A percentile compares a stretch with the other conserved stretches of the same genome.
Evolutionary conservation across 1,140 invertebrate genomes (phyloP).

Genomic region (Triops cancriformis): DNA sequence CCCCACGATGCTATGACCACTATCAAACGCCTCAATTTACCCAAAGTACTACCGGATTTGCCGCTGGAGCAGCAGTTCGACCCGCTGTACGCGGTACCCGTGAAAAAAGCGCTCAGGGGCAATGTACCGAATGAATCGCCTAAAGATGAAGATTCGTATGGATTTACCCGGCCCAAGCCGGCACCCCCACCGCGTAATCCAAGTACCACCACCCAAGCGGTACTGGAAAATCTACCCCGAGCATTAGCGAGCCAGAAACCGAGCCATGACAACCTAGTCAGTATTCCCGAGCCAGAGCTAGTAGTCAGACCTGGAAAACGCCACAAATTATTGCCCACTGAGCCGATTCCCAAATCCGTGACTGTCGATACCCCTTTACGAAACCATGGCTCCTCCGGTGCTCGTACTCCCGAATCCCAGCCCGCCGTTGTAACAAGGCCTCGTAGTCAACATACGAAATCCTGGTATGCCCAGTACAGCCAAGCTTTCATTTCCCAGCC

Average conservation of each 20-base stretch:
- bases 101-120: not conserved
- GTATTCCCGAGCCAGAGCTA: constrained; percentile 21
- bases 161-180: not conserved
- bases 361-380: not conserved
- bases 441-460: constrained; percentile 20
- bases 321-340: constrained; percentile 19
- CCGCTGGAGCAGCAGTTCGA: constrained; percentile 38
- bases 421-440: not conserved
- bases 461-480: constrained; percentile 31
- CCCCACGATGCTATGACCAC: constrained; percentile 60
- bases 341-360: not conserved
- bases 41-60: constrained; percentile 68
- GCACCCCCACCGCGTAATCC: constrained; percentile 16
- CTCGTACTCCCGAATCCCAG: not conserved
- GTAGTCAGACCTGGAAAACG: constrained; percentile 32
- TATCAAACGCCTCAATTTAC: constrained; percentile 65
- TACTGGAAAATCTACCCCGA: not conserved
- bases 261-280: not conserved
- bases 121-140: not conserved
- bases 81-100: constrained; percentile 23
- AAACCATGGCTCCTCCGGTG: not conserved
- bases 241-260: not conserved
- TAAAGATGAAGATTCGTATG: not conserved
- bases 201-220: constrained; percentile 11
- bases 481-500: constrained; percentile 30